Conservation (phyloP, 2,113 vertebrate species). For the Ginglymostoma cirratum region DNA sequence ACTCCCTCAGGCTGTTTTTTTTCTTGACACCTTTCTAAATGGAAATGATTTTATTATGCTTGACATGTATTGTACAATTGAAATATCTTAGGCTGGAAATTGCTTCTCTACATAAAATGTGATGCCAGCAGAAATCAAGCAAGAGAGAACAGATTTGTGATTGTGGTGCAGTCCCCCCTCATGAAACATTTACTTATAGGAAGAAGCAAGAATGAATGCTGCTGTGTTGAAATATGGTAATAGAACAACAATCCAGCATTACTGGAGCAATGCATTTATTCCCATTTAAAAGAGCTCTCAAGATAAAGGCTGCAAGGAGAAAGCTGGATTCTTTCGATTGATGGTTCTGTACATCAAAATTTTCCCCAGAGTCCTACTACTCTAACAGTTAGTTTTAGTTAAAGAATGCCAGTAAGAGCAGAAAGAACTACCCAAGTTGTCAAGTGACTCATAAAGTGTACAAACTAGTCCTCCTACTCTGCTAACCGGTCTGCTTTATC, state of each 20-base stretch:
- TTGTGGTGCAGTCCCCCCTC: not conserved
- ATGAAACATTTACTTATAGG: not conserved
- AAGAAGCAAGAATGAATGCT: not conserved
- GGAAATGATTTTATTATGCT: not conserved
- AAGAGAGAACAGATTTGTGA: not conserved
- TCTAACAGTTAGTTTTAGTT: not conserved
- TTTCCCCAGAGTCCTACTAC: not conserved
- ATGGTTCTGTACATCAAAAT: not conserved
- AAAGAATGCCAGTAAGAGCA: not conserved
- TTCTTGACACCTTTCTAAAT: not conserved
- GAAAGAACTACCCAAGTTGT: not conserved
- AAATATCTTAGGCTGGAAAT: not conserved
- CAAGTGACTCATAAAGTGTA: not conserved
- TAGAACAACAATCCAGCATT: not conserved
- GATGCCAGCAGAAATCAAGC: not conserved
- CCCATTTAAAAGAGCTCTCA: not conserved
- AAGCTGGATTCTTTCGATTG: not conserved
- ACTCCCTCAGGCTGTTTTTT: not conserved
- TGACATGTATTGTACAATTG: not conserved
- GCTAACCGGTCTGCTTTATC: not conserved
- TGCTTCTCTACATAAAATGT: not conserved
- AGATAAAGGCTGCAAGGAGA: not conserved
- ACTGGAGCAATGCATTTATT: not conserved
- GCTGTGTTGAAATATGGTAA: not conserved
- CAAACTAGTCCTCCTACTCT: not conserved